Conservation (phyloP, 2,797 vertebrate species). For the Artibeus jamaicensis region DNA sequence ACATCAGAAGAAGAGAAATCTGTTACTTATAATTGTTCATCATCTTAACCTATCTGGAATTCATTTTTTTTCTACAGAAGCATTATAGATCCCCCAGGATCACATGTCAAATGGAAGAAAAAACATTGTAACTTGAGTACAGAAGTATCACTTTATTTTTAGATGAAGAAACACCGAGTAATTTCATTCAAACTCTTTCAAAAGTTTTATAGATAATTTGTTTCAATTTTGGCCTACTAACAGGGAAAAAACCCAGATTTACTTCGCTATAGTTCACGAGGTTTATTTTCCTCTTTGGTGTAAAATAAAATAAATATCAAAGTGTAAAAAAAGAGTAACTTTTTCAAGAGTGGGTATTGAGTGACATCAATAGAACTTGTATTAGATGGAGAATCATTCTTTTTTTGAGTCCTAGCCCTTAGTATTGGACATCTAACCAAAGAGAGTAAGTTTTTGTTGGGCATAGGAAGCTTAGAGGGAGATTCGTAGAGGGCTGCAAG, state of each 20-base stretch:
- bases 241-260: slow-evolving; percentile 13
- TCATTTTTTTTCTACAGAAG: slow-evolving; percentile 58
- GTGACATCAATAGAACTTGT: slow-evolving; percentile 19
- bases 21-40: slow-evolving; percentile 64
- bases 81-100: slow-evolving; percentile 27
- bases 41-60: slow-evolving; percentile 42
- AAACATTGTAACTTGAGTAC: not conserved
- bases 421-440: not conserved
- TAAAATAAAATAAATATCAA: slow-evolving; percentile 59
- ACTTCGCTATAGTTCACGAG: slow-evolving; percentile 37
- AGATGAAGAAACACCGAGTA: slow-evolving; percentile 33
- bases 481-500: not conserved
- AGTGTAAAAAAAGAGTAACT: slow-evolving; percentile 52
- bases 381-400: slow-evolving; percentile 22
- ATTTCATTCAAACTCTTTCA: slow-evolving; percentile 45
- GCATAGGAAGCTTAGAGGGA: not conserved
- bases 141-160: slow-evolving; percentile 56
- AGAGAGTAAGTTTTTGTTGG: not conserved
- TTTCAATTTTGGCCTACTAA: slow-evolving; percentile 37
- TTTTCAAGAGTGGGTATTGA: not conserved
- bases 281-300: slow-evolving; percentile 18
- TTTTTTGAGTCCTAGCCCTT: not conserved
- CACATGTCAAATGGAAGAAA: slow-evolving; percentile 36
- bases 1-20: slow-evolving; percentile 57
- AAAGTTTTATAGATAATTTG: slow-evolving; percentile 43